A percentile compares a stretch with the other conserved stretches of the same genome.
Evolutionary conservation across 2,797 vertebrate genomes (phyloP).

Genomic region (Urophycis tenuis): DNA sequence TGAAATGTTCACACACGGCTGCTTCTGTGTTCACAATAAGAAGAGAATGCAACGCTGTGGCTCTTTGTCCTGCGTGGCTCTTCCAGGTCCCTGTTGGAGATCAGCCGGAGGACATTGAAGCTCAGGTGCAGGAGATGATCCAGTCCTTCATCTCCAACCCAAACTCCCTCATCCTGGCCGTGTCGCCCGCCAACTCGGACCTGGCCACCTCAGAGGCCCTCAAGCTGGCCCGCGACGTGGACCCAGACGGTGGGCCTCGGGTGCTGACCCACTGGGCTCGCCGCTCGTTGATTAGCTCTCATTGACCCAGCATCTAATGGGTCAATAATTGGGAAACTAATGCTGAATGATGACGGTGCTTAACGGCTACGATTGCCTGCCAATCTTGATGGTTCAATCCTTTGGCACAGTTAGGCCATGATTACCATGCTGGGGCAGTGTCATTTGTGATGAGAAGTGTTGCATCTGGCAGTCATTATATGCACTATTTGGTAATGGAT

Average conservation of each 20-base stretch:
- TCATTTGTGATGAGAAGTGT: background rate
- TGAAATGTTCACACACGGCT: too few species aligned
- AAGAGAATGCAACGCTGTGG: too few species aligned
- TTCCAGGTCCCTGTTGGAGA: conserved; percentile 85
- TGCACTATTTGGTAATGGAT: background rate
- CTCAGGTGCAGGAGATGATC: conserved; percentile 86
- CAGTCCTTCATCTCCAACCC: conserved; percentile 82
- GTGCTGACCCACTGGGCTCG: conserved; percentile 25
- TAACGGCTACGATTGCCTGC: background rate
- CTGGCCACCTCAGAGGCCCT: conserved; percentile 84
- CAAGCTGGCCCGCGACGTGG: conserved; percentile 86
- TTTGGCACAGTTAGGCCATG: background rate
- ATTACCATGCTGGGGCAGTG: background rate
- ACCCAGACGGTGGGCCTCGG: conserved; percentile 77
- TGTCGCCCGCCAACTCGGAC: conserved; percentile 87
- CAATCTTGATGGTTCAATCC: background rate
- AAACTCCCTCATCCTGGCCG: conserved; percentile 82
- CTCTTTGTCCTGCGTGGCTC: conserved; percentile 18
- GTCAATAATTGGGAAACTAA: background rate
- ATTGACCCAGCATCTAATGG: background rate
- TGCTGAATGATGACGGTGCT: background rate
- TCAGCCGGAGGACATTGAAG: conserved; percentile 84
- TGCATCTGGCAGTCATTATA: background rate
- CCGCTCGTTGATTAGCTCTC: background rate
- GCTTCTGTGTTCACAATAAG: too few species aligned